Base-by-base conservation (phyloP, 1,140 invertebrate species). In the honey bee (Apis mellifera) region DNA sequence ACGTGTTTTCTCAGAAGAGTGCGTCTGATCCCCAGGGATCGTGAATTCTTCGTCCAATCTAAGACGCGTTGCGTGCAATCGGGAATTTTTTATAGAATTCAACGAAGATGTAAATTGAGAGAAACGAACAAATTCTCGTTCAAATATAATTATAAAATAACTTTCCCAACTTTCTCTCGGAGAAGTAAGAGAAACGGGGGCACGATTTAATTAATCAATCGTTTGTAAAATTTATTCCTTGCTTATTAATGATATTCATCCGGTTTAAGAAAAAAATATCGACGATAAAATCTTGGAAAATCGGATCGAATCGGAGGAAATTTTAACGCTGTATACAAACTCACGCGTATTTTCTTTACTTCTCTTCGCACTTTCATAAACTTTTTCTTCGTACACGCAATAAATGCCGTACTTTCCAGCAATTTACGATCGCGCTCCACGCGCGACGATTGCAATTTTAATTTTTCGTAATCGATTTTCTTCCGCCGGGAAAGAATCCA, bases 171-270 rank as follows among this genome's bases (percentile, higher is more conserved):
- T 23, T 32, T n/a, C 0, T 64, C 9, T 13, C 9, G 7, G 2
- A 21, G n/a, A 54, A 54, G 32, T 42, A 76, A 50, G 73, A 11
- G 5, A 65, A 76, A 21, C 50, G 19, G 13, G 50, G 26, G 0
- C 19, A 17, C 2, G 23, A 12, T 76, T 76, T 76, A 42, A 76
- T 65, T 76, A 54, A 76, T 65, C 65, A 65, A 12, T 48, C 23
- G 60, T 54, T 65, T 65, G 42, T 21, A 9, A 76, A 76, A 64
- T 9, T 64, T 52, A 52, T 1, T 19, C 57, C 19, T 52, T 42
- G 32, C 21, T 26, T 26, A 26, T 26, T 26, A 23, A 19, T 42
- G 11, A 26, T 5, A 8, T 26, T 3, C 9, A 13, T 3, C 8
- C 0, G 12, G 54, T 1, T 42, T 60, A 19, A 59, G 32, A 9